Evolutionary conservation across 2,888 invertebrate species (phyloP).

Genomic region (Eurytoma californica): DNA sequence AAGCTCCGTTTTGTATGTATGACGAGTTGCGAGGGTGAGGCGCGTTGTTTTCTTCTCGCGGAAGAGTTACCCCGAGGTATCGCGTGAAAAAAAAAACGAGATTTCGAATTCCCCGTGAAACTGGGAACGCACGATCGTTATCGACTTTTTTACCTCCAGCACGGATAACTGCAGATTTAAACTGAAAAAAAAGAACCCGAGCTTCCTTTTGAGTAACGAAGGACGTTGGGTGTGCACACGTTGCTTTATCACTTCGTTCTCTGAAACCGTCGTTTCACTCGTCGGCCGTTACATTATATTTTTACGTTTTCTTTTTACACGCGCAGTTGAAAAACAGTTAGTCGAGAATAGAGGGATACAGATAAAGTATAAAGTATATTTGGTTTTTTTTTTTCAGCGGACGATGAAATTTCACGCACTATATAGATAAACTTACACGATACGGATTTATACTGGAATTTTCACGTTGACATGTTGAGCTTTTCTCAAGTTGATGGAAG

Average conservation of each 20-base stretch:
- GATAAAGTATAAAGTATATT: not conserved
- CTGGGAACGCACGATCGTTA: constrained; percentile 32
- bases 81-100: constrained; percentile 8
- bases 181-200: constrained; percentile 35
- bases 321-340: constrained; percentile 18
- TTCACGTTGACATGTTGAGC: constrained; percentile 45
- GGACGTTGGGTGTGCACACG: constrained; percentile 8
- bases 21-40: not conserved
- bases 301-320: not conserved
- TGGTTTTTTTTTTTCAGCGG: constrained; percentile 29
- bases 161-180: constrained; percentile 42
- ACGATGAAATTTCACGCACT: constrained; percentile 42
- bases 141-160: constrained; percentile 30
- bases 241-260: constrained; percentile 14
- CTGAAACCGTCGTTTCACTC: constrained; percentile 19
- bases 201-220: constrained; percentile 47
- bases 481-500: constrained; percentile 40
- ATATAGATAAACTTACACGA: constrained; percentile 25
- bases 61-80: too few species aligned
- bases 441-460: constrained; percentile 47
- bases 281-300: constrained; percentile 8
- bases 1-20: constrained; percentile 22
- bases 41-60: too few species aligned
- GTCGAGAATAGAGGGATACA: constrained; percentile 36
- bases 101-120: constrained; percentile 34